Base-by-base conservation (phyloP, 2,888 invertebrate genomes). In the Eilema griseolum region DNA sequence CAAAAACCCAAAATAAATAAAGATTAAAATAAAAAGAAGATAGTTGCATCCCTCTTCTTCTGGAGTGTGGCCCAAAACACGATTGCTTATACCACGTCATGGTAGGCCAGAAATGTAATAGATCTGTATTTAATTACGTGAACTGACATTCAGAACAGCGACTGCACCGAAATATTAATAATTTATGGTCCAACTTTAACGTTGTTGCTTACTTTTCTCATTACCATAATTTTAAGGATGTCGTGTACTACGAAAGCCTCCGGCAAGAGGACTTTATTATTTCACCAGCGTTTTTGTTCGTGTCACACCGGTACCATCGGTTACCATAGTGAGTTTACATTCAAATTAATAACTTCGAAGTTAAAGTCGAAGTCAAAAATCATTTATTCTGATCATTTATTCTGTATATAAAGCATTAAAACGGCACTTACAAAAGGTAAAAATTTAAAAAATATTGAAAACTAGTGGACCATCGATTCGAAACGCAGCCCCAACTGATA, bases 221-320 rank as follows among this genome's bases (percentile, higher is more conserved):
- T 90, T 89, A 89, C 79, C 88, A 90, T 90, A 90, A 88, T 88
- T 90, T 88, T 88, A 85, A 88, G 88, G 86, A 86, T 90, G 89
- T 87, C 88, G 86, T 88, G 87, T 89, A 84, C 76, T 75, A 75
- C 67, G 57, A 71, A 71, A 78, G 82, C 82, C 81, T 79, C 70
- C 63, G 75, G 74, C 74, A 75, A 81, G 82, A 65, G 20, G 65
- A 84, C 86, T 86, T 89, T 87, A 89, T 88, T 87, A 86, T 89
- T 86, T 88, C 79, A 79, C 71, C 72, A 82, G 79, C 78, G 80
- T 69, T 84, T 85, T 81, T 79, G 78, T 71, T 80, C 24, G 3
- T 56, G 16, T n/a, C 26, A n/a, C 23, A n/a, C 61, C 26, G 7
- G 31, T 61, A 67, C 61, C 8, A 56, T 62, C 12, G 24, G 16